Evolutionary conservation across 2,888 invertebrate genomes (phyloP), one percentile per base, ranked within the genome.

Genomic region (Caradrina kadenii): DNA sequence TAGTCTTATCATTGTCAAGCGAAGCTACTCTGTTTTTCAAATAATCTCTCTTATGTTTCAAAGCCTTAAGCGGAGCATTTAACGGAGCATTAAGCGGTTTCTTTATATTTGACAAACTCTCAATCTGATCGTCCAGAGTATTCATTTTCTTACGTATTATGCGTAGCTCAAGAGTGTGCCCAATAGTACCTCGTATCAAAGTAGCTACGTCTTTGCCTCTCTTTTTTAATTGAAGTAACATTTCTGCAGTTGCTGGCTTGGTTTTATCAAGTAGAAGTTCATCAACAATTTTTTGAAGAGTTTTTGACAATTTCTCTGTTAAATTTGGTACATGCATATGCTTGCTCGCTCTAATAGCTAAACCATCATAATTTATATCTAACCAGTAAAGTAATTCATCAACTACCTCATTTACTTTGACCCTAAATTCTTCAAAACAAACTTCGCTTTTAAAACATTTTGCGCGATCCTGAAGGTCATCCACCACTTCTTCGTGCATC

Each of bases 331-430:
- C 78, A 69, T 91, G 86, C 22, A 94, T 81, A 69, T 93, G 90
- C 74, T 91, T 92, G 60, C 90, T 89, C 31, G 94, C 69, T 55
- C 84, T 83, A 13, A 89, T 80, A n/a, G 92, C 87, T 31, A 94
- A 71, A 31, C 84, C 89, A 85, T 95, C 95, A 66, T 90, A 84
- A 63, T 93, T 93, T 88, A 90, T 93, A 80, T 96, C 96, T 56
- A 94, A 69, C 94, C 94, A 96, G 45, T 87, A 65, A 22, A 93
- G 83, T 53, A 95, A 87, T 69, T 94, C 92, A 54, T 94, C 91
- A 2, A 84, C 74, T 55, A 84, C 84, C 39, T 84, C 78, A 26
- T 83, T 82, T 13, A 92, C 66, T 79, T 92, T 89, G 7, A 90
- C 45, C 64, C 81, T 87, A 78, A 92, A 94, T 80, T 93, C 92